These are phyloP conservation scores for Cyprinodon tularosa DNA, from an alignment of 2,113 vertebrate genomes.

Conservation along the genomic window DNA sequence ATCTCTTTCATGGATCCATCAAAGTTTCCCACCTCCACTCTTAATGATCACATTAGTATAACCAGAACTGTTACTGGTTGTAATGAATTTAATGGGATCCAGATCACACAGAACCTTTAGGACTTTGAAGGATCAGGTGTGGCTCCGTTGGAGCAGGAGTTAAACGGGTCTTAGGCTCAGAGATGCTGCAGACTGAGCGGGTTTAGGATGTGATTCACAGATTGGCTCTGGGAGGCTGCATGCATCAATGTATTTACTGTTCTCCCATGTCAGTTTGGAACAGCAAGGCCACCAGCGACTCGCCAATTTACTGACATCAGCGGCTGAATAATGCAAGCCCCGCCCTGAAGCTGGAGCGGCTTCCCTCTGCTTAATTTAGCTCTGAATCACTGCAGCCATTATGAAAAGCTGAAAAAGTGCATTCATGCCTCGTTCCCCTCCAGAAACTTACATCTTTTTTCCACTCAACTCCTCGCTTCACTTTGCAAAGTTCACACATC, in stretches of 20 bases:
- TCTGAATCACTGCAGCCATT: slow-evolving; percentile 73
- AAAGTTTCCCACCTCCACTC: no score
- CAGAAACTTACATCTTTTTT: slow-evolving; percentile 75
- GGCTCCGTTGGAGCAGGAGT: no score
- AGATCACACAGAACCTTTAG: no score
- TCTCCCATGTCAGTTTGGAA: slow-evolving; percentile 56
- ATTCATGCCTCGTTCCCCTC: slow-evolving; percentile 66
- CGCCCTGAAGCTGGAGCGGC: slow-evolving; percentile 61
- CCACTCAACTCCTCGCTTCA: slow-evolving; percentile 58
- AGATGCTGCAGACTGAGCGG: slow-evolving; percentile 25
- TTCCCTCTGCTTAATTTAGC: slow-evolving; percentile 66
- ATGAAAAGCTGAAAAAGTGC: slow-evolving; percentile 65
- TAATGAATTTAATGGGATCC: no score
- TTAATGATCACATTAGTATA: no score
- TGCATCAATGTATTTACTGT: slow-evolving; percentile 64
- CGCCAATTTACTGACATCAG: slow-evolving; percentile 75
- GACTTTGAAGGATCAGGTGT: no score
- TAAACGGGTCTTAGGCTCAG: not conserved
- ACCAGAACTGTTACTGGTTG: no score
- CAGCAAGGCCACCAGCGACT: slow-evolving; percentile 51
- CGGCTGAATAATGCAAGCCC: slow-evolving; percentile 67
- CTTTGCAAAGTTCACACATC: slow-evolving; percentile 52
- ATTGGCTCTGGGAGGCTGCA: slow-evolving; percentile 32
- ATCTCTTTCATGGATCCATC: no score
- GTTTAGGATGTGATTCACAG: slow-evolving; percentile 36